These are phyloP conservation scores for Gallinago solitaria DNA, from an alignment of 2,797 vertebrate species.

Conservation along the genomic window DNA sequence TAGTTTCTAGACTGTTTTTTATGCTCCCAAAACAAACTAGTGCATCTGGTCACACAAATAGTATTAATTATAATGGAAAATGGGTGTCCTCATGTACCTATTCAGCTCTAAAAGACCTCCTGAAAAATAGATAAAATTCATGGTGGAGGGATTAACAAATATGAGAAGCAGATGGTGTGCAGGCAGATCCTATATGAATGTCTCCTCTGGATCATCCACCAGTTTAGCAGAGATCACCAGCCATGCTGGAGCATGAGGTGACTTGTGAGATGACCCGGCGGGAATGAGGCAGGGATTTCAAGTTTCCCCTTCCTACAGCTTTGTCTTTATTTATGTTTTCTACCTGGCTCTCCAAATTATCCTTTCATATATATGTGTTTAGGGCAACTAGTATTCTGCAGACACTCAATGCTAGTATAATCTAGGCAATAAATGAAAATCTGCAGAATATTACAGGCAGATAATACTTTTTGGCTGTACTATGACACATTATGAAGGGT, in stretches of 20 bases:
- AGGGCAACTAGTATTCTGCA: not conserved
- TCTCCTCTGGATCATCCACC: not conserved
- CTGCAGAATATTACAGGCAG: not conserved
- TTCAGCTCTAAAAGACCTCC: not conserved
- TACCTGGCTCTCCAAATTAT: not conserved
- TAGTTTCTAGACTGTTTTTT: not conserved
- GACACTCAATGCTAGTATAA: not conserved
- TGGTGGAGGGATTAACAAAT: not conserved
- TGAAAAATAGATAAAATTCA: not conserved
- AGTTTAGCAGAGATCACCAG: not conserved
- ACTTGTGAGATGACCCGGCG: not conserved
- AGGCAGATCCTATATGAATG: not conserved
- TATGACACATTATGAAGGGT: not conserved
- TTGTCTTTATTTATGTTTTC: not conserved
- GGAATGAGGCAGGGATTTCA: not conserved
- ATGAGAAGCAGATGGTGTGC: accelerated
- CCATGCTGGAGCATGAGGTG: not conserved
- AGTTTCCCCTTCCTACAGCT: not conserved
- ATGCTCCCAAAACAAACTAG: not conserved
- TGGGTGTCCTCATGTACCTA: not conserved
- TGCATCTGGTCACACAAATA: not conserved
- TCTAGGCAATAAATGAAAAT: not conserved
- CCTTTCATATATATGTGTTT: not conserved
- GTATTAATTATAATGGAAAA: not conserved
- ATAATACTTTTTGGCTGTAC: not conserved